Conservation (phyloP, 2,888 invertebrate species). For the Metacarcinus magister region DNA sequence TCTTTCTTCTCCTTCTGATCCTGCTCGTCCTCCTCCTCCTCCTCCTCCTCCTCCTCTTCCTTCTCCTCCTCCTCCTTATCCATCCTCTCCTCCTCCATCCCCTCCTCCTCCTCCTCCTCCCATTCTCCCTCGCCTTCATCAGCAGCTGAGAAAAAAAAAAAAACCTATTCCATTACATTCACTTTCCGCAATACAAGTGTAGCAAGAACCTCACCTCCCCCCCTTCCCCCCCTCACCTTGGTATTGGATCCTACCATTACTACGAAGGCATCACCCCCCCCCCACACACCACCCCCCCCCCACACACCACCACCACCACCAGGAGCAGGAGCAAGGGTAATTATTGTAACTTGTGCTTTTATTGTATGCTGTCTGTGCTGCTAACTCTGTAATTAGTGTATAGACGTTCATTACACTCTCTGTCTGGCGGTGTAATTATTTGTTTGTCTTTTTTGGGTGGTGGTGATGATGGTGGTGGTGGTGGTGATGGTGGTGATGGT, state of each 20-base stretch:
- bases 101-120: neutral
- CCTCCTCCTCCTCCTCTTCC: neutral
- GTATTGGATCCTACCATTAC: conserved; percentile 41
- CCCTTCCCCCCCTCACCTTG: neutral
- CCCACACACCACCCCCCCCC: neutral
- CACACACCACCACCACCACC: conserved; percentile 4
- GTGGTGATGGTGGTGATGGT: neutral
- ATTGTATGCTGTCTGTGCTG: conserved; percentile 40
- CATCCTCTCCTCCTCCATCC: neutral
- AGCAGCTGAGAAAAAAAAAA: neutral
- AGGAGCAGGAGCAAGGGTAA: neutral
- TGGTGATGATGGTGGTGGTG: conserved; percentile 30
- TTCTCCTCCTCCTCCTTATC: neutral
- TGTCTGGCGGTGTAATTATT: neutral
- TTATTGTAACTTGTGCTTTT: conserved; percentile 30
- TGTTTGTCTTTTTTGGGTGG: neutral
- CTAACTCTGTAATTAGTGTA: neutral
- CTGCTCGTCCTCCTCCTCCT: neutral
- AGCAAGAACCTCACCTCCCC: neutral
- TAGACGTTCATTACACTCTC: neutral
- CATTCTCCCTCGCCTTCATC: neutral
- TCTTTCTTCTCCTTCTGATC: neutral
- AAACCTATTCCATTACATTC: neutral
- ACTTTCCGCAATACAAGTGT: neutral
- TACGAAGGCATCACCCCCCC: neutral